phyloP scores from a whole-genome alignment of 1,140 invertebrate species.

The Hycleus phaleratus region DNA sequence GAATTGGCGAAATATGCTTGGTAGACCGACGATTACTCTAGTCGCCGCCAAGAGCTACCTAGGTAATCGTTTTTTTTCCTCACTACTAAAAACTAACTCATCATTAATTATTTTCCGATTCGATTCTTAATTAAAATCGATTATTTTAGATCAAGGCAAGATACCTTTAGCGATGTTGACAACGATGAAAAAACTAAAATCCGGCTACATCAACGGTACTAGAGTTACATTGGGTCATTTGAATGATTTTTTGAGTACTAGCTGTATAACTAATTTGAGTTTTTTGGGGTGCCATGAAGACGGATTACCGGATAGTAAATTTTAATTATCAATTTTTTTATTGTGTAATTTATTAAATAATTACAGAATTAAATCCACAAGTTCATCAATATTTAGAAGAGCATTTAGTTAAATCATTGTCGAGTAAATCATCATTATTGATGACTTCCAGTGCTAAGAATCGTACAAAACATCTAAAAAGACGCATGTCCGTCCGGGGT shows the following conservation, averaged over 20 bases:
- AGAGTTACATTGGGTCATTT: slow-evolving; percentile 87
- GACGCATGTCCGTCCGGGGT: slow-evolving; percentile 75
- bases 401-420: slow-evolving; percentile 72
- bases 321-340: background rate
- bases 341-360: slow-evolving; percentile 3
- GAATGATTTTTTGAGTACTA: slow-evolving; percentile 89
- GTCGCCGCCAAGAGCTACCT: slow-evolving; percentile 70
- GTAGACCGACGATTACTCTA: slow-evolving; percentile 79
- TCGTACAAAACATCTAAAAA: slow-evolving; percentile 49
- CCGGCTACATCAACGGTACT: slow-evolving; percentile 97
- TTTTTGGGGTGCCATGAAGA: slow-evolving; percentile 89
- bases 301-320: slow-evolving; percentile 72
- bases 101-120: too few species aligned
- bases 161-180: slow-evolving; percentile 91
- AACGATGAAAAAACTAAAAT: slow-evolving; percentile 97
- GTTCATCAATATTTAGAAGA: slow-evolving; percentile 83
- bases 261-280: slow-evolving; percentile 91
- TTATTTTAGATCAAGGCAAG: slow-evolving; percentile 76
- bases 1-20: slow-evolving; percentile 87
- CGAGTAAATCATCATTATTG: slow-evolving; percentile 60
- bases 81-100: background rate
- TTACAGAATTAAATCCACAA: slow-evolving; percentile 65
- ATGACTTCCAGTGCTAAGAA: slow-evolving; percentile 44
- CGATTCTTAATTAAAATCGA: background rate
- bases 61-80: slow-evolving; percentile 48